Evolutionary conservation across 2,888 invertebrate species (phyloP), one percentile per base, ranked within the genome.

Genomic region (Xanthia icteritia): DNA sequence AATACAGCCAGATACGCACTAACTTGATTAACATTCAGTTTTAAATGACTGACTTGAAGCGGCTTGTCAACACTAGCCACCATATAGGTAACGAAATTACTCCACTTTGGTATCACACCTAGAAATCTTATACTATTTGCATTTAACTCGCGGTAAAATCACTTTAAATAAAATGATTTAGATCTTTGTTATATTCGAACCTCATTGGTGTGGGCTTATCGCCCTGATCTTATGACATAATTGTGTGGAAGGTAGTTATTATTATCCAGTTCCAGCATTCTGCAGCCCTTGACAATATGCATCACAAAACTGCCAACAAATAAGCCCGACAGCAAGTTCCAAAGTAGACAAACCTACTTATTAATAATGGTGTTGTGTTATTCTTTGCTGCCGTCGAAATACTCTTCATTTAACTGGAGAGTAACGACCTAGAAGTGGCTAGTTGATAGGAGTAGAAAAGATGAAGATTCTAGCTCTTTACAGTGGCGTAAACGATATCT

Each of bases 41-140:
- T 77, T 71, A 80, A 81, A 85, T 81, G 78, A 85, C 84, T 76
- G 82, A 39, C 85, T 81, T 84, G 82, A 80, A 84, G 79, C 79
- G 82, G 63, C 84, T 79, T 84, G 84, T 88, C 88, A 88, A 85
- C 86, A 86, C 82, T 75, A 70, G 65, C 72, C 78, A 65, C 86
- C 88, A 77, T 88, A 82, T 88, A 88, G 67, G 88, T 67, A 77
- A 82, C 74, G 39, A 86, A 88, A 85, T 85, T 82, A 84, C 85
- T 80, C 54, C 66, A 68, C 60, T 82, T 74, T 61, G 45, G 75
- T 86, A 88, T 88, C 83, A 81, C 83, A 83, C 85, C 78, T 81
- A 78, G 73, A 80, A 71, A 78, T 75, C 67, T 73, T 64, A 58
- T 70, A 86, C 84, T 77, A 86, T 74, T 79, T 75, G 76, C 73